Percentiles rank a stretch among this genome's conserved stretches.
Conservation (phyloP, 2,888 invertebrate genomes). For the Drosophila falleni region DNA sequence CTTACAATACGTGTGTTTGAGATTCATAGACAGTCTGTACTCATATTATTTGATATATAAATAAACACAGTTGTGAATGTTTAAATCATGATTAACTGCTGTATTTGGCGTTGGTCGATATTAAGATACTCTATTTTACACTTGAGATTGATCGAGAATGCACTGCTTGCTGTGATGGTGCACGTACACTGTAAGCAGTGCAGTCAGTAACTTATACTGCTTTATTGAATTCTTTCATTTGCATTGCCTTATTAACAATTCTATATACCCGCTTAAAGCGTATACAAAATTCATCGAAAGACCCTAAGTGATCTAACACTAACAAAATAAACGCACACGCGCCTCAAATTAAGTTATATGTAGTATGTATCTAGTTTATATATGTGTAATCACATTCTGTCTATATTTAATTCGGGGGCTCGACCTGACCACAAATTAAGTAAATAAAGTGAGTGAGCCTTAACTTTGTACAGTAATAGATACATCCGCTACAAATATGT, state of each 20-base stretch:
- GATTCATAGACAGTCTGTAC: background rate
- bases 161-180: background rate
- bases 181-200: background rate
- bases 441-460: constrained; percentile 31
- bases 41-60: constrained; percentile 7
- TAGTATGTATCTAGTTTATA: constrained; percentile 9
- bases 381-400: background rate
- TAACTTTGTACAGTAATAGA: constrained; percentile 23
- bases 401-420: constrained; percentile 51
- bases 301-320: background rate
- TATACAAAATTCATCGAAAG: background rate
- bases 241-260: background rate
- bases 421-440: constrained; percentile 37
- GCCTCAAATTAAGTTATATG: constrained; percentile 14
- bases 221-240: background rate
- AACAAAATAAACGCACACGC: constrained; percentile 26
- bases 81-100: constrained; percentile 1
- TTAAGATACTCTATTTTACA: constrained; percentile 8
- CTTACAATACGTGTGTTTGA: background rate
- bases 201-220: background rate
- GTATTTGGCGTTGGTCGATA: background rate
- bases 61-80: constrained; percentile 2
- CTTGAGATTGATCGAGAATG: background rate
- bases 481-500: constrained; percentile 18
- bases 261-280: background rate